These are phyloP conservation scores for Hiodon tergisus DNA, from an alignment of 2,113 vertebrate genomes.

Conservation along the genomic window DNA sequence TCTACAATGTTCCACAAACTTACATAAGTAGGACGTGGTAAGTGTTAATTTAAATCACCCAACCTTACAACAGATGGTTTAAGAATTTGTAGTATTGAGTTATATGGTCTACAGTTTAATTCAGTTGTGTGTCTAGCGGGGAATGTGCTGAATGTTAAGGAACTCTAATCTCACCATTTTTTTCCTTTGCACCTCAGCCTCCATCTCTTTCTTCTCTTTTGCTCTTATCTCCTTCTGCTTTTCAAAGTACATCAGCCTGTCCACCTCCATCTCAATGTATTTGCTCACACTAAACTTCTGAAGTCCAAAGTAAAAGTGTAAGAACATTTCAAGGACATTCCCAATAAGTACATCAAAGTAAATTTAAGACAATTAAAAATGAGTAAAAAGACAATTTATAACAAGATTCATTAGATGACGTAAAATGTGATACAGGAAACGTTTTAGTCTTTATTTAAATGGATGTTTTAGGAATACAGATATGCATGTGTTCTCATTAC, in stretches of 20 bases:
- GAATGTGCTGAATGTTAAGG: background rate
- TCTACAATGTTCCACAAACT: too few species aligned
- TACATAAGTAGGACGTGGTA: too few species aligned
- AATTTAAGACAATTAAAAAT: too few species aligned
- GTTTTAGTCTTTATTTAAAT: too few species aligned
- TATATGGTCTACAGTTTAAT: slow-evolving; percentile 16
- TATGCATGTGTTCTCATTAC: slow-evolving; percentile 28
- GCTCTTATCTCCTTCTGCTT: slow-evolving; percentile 48
- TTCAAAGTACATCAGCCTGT: slow-evolving; percentile 62
- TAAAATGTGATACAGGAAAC: too few species aligned
- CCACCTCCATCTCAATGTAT: slow-evolving; percentile 76
- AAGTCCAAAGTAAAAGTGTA: slow-evolving; percentile 26
- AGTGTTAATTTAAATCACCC: too few species aligned
- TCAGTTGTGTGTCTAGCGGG: background rate
- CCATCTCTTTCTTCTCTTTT: slow-evolving; percentile 46
- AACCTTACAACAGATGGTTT: too few species aligned
- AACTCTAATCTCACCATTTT: slow-evolving; percentile 54
- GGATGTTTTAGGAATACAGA: too few species aligned
- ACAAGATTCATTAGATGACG: too few species aligned
- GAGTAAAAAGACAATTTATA: too few species aligned
- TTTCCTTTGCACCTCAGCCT: slow-evolving; percentile 47
- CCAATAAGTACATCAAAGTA: too few species aligned
- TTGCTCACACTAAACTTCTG: slow-evolving; percentile 59
- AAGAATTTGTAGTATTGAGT: background rate
- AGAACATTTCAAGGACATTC: background rate